These are phyloP conservation scores for Marcusenius ussheri DNA, from an alignment of 2,113 vertebrate genomes.

Conservation along the genomic window DNA sequence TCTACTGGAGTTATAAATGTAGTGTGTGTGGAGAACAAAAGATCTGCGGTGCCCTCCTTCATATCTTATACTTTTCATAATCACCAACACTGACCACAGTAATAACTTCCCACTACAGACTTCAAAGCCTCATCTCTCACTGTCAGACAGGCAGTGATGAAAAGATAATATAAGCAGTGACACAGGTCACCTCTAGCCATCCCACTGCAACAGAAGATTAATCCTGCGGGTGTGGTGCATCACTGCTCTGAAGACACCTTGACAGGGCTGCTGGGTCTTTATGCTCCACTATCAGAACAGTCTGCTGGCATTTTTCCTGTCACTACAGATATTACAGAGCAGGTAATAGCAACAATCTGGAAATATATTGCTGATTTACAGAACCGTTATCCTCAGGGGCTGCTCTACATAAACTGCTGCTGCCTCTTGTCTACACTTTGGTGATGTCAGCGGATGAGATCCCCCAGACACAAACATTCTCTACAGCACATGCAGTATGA, in stretches of 20 bases:
- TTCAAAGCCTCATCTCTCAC: neutral
- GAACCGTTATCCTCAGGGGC: neutral
- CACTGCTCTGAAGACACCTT: neutral
- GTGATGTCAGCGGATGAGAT: neutral
- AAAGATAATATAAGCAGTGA: neutral
- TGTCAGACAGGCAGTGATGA: neutral
- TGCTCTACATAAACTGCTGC: neutral
- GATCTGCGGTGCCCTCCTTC: neutral
- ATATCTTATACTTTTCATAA: neutral
- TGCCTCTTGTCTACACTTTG: neutral
- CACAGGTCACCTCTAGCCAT: neutral
- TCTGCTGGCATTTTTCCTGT: neutral
- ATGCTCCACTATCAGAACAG: neutral
- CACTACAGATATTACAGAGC: neutral
- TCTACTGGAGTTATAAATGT: slow-evolving; percentile 1
- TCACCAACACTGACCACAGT: neutral
- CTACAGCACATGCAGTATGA: neutral
- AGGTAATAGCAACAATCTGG: neutral
- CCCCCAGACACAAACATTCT: neutral
- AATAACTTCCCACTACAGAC: neutral
- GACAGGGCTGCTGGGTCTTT: neutral
- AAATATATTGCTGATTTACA: neutral
- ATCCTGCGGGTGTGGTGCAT: neutral
- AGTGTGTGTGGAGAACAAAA: neutral
- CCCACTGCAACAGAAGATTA: neutral